Evolutionary conservation across 2,113 vertebrate species (phyloP).

Genomic region (Heteronetta atricapilla): DNA sequence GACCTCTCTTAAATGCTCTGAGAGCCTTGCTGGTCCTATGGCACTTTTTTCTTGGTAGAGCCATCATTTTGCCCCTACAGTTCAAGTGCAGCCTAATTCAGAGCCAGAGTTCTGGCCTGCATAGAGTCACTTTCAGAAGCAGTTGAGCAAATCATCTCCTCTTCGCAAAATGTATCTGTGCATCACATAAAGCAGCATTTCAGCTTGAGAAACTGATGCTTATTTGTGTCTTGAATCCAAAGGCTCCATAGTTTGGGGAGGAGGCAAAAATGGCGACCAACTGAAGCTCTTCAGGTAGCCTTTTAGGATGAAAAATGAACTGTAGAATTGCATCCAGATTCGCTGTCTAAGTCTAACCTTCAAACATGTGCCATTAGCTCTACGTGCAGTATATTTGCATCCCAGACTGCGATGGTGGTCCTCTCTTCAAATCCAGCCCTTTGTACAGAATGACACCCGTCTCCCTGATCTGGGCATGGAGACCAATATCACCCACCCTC

Average conservation of each 20-base stretch:
- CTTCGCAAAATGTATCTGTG: neutral
- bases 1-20: neutral
- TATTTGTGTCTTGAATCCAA: neutral
- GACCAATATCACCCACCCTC: neutral
- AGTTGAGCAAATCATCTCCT: accelerated
- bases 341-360: neutral
- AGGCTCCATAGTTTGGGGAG: neutral
- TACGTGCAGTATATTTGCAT: neutral
- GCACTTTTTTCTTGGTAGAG: neutral
- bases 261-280: neutral
- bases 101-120: neutral
- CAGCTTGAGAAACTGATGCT: neutral
- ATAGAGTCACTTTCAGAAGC: neutral
- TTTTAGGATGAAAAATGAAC: neutral
- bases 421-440: neutral
- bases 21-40: accelerated
- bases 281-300: neutral
- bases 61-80: neutral
- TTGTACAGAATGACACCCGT: neutral
- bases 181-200: neutral
- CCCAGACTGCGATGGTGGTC: neutral
- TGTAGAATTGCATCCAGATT: neutral
- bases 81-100: neutral
- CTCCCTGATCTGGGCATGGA: neutral
- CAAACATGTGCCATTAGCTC: neutral